phyloP scores from a whole-genome alignment of 2,797 vertebrate genomes.

The Gallinago solitaria region DNA sequence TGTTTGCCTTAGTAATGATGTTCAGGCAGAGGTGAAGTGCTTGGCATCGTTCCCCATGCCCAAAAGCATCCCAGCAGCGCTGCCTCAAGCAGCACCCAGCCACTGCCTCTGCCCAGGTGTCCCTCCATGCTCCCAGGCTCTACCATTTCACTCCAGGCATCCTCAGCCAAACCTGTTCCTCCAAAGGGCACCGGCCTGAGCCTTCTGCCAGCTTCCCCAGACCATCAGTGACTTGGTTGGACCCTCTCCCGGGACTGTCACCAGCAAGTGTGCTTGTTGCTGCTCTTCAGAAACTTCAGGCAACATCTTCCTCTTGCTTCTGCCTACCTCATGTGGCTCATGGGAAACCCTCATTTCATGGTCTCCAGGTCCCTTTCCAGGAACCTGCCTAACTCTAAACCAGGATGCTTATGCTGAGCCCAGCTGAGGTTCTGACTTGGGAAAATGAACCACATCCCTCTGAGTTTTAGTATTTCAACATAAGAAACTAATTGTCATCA shows the following conservation, averaged over 20 bases:
- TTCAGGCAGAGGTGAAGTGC: not conserved
- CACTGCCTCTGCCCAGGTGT: not conserved
- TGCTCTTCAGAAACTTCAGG: not conserved
- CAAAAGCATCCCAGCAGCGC: accelerated
- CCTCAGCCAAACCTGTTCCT: not conserved
- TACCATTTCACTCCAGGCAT: not conserved
- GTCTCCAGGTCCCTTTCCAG: not conserved
- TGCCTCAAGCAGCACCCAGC: not conserved
- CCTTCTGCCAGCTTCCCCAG: not conserved
- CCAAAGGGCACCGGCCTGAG: accelerated
- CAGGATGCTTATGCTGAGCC: not conserved
- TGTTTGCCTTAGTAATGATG: not conserved
- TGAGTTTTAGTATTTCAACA: not conserved
- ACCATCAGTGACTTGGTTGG: not conserved
- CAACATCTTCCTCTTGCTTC: not conserved
- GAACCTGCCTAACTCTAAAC: not conserved
- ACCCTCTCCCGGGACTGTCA: not conserved
- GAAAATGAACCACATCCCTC: not conserved
- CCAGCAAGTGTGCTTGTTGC: not conserved
- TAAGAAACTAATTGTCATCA: not conserved
- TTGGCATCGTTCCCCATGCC: accelerated
- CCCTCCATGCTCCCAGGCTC: not conserved
- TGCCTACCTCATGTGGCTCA: accelerated
- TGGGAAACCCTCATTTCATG: not conserved
- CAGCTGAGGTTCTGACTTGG: not conserved